Evolutionary conservation across 2,113 vertebrate genomes (phyloP), one percentile per base, ranked within the genome.

Genomic region (Platichthys stellatus): DNA sequence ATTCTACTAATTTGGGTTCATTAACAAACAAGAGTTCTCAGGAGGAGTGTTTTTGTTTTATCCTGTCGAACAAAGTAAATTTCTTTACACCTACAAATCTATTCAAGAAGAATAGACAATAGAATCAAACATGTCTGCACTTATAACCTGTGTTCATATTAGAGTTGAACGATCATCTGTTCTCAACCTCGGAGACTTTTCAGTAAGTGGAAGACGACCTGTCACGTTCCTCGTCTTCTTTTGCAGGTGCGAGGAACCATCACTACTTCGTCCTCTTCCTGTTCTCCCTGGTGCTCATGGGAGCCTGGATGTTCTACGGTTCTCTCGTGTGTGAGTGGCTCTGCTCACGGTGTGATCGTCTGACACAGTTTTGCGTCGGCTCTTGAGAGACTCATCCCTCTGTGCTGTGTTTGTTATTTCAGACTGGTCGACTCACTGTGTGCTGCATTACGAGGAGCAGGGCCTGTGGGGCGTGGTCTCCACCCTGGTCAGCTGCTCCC

Each of bases 231-330:
- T 45, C 18, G 12, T 31, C 2, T 60, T 26, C 14, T 78, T 5
- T 69, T 85, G 7, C 72, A 99, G 98, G 97, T 68, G 87, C 95
- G 64, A 96, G 97, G 86, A 99, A 99, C 88, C 97, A 99, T 85
- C 91, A 82, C 69, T 97, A 94, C 91, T 99, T 96, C 76, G 62
- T 99, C 5, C 85, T 96, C 49, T 97, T 99, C 66, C 92, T 99
- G 58, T 21, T 92, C 56, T 95, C 95, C 54, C 84, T 98, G 11
- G 45, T 81, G 0, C 0, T 95, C 49, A 91, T 95, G n/a, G 85
- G 95, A 76, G 73, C 72, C 70, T 98, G 95, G 95, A 93, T 96
- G 91, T 91, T 97, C 31, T 95, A 96, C 76, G 95, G 94, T 66
- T 94, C 94, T 79, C 67, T 96, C 20, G 24, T 83, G 45, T 97